These are phyloP conservation scores for Platycercus adscitus DNA, from an alignment of 2,113 vertebrate genomes.

Conservation along the genomic window DNA sequence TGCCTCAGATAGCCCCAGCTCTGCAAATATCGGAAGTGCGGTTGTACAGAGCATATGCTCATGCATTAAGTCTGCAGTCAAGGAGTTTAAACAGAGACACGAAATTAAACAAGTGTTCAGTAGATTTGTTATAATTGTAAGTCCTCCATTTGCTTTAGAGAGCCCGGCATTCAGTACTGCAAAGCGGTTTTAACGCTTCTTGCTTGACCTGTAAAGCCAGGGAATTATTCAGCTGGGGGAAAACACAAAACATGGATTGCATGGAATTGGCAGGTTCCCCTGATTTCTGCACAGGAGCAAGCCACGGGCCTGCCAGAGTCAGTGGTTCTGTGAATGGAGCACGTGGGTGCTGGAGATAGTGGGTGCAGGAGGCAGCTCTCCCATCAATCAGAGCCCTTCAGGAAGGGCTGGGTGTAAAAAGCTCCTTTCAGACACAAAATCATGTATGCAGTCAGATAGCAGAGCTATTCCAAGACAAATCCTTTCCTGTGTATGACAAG, in stretches of 20 bases:
- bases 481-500: neutral
- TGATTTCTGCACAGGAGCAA: neutral
- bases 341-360: accelerated
- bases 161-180: neutral
- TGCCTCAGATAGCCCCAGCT: neutral
- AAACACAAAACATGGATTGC: neutral
- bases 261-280: neutral
- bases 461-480: neutral
- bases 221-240: neutral
- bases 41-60: neutral
- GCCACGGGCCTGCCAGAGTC: neutral
- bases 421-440: neutral
- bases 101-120: neutral
- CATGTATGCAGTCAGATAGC: neutral
- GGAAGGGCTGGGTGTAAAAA: neutral
- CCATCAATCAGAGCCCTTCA: neutral
- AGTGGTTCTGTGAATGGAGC: neutral
- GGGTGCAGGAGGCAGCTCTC: neutral
- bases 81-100: neutral
- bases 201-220: neutral
- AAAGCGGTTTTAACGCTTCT: neutral
- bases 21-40: neutral
- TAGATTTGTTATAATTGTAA: neutral
- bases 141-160: neutral
- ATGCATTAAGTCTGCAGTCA: neutral